Percentiles rank a stretch among this genome's conserved stretches.
phyloP scores from a whole-genome alignment of 2,797 vertebrate genomes.

The Prionace glauca region DNA sequence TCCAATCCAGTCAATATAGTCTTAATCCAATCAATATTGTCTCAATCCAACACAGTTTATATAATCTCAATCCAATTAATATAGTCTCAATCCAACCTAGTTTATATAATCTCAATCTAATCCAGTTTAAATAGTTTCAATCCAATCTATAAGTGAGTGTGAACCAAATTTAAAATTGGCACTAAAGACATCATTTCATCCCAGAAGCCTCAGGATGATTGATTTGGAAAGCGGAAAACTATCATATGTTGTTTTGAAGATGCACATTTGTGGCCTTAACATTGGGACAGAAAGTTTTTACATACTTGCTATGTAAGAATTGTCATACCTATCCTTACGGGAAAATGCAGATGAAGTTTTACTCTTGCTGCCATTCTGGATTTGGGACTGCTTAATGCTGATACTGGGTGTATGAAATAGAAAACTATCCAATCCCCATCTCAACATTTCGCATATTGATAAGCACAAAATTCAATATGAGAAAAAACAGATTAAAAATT shows the following conservation, averaged over 20 bases:
- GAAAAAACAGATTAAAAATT: neutral
- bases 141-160: neutral
- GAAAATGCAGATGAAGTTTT: neutral
- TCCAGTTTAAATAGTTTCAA: too few relatives aligned
- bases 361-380: neutral
- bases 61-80: too few relatives aligned
- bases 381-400: neutral
- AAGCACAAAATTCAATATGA: neutral
- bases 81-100: too few relatives aligned
- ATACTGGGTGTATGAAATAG: neutral
- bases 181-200: neutral
- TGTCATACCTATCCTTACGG: neutral
- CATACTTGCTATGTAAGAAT: neutral
- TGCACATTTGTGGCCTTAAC: neutral
- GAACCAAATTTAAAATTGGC: neutral
- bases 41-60: too few relatives aligned
- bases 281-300: neutral
- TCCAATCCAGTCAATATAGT: too few relatives aligned
- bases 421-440: neutral
- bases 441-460: neutral
- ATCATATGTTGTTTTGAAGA: neutral
- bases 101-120: too few relatives aligned
- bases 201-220: neutral
- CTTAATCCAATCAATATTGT: too few relatives aligned
- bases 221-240: neutral